Percentiles rank a stretch among this genome's conserved stretches.
Conservation (phyloP, 1,140 invertebrate genomes). For the Bombus affinis region DNA sequence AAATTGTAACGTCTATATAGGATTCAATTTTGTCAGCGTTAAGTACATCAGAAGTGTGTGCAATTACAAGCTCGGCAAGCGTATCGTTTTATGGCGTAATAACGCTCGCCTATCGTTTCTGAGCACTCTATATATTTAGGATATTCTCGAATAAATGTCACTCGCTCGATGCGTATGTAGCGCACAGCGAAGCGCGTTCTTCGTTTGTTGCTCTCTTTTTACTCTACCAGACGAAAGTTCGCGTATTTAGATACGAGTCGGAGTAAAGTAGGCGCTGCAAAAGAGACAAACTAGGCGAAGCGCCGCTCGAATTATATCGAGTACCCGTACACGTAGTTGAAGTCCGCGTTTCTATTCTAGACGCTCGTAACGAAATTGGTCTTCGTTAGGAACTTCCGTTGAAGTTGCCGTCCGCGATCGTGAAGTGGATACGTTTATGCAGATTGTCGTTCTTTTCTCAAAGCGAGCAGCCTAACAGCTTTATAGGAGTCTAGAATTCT, state of each 20-base stretch:
- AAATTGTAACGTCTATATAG: not conserved
- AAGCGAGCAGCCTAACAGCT: not conserved
- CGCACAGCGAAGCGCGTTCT: not conserved
- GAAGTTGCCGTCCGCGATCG: not conserved
- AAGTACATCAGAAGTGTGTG: not conserved
- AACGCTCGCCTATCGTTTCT: not conserved
- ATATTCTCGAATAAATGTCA: not conserved
- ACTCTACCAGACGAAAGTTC: not conserved
- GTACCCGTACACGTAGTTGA: slow-evolving; percentile 32
- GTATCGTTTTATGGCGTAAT: not conserved
- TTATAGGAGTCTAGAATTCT: too few relatives aligned
- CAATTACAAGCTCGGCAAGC: not conserved
- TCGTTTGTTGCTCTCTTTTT: slow-evolving; percentile 4
- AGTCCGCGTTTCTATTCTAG: slow-evolving; percentile 43
- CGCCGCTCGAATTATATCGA: slow-evolving; percentile 3
- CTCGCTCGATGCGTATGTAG: not conserved
- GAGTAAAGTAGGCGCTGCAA: not conserved
- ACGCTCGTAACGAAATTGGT: slow-evolving; percentile 33
- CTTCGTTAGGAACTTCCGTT: slow-evolving; percentile 35
- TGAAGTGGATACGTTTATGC: not conserved
- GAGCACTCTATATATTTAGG: not conserved
- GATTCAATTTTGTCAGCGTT: too few relatives aligned
- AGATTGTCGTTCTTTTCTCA: not conserved
- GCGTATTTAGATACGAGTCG: not conserved
- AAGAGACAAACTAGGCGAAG: slow-evolving; percentile 10